Conservation (phyloP, 1,140 invertebrate species). For the Drosophila nannoptera region DNA sequence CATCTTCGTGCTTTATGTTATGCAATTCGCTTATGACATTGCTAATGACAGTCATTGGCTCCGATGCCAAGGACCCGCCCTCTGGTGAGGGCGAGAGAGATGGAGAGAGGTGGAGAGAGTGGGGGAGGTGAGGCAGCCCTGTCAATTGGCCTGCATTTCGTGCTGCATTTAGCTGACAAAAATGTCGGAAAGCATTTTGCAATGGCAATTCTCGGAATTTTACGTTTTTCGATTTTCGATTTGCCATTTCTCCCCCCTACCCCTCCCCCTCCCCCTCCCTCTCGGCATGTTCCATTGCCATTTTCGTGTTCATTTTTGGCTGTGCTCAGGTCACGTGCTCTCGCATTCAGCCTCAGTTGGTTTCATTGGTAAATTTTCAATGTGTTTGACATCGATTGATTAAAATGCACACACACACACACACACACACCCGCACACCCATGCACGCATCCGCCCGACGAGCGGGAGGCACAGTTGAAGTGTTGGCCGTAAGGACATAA, state of each 20-base stretch:
- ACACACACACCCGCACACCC: no score
- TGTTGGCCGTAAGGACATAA: slow-evolving; percentile 2
- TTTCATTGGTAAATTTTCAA: slow-evolving; percentile 32
- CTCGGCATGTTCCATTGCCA: slow-evolving; percentile 1
- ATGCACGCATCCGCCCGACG: no score
- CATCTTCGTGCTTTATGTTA: slow-evolving; percentile 38
- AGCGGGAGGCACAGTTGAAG: slow-evolving; percentile 2
- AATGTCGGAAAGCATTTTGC: slow-evolving; percentile 26
- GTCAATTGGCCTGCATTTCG: slow-evolving; percentile 34
- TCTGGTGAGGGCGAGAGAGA: no score
- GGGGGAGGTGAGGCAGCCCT: not conserved
- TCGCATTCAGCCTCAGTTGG: slow-evolving; percentile 4
- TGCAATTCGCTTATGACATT: slow-evolving; percentile 39
- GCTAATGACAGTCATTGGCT: slow-evolving; percentile 40
- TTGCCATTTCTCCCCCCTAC: no score
- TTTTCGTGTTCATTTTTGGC: slow-evolving; percentile 6
- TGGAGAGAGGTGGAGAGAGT: no score
- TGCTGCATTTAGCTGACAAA: slow-evolving; percentile 14
- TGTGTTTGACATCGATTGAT: slow-evolving; percentile 41
- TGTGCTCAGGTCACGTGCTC: slow-evolving; percentile 17
- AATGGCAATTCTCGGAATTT: slow-evolving; percentile 29
- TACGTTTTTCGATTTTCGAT: slow-evolving; percentile 6
- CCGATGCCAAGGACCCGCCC: no score
- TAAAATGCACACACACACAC: slow-evolving; percentile 28
- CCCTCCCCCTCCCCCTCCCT: not conserved